Base-by-base conservation (phyloP, 2,888 invertebrate species). In the Ennomos fuscantarius region DNA sequence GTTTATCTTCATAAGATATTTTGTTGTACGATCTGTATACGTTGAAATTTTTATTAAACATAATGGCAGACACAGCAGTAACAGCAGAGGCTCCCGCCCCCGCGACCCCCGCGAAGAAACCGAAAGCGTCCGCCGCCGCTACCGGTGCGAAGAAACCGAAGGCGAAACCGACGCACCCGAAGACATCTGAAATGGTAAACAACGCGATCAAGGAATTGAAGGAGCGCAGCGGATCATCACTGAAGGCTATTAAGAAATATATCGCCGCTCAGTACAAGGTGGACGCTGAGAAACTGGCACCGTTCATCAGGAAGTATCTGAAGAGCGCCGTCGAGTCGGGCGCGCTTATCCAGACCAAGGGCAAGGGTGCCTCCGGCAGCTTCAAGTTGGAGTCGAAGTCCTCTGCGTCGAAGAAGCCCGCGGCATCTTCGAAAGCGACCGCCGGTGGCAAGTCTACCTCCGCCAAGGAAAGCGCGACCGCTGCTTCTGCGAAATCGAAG, bases 171-270 rank as follows among this genome's bases (percentile, higher is more conserved):
- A 78, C 75, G 5, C 77, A 78, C 48, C 76, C 76, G 50, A 79
- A 73, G 67, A 78, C 74, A 6, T 78, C 76, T 0, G 75, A 74
- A 52, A 94, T 95, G 94, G 94, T 95, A 0, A 92, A 86, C 65
- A 84, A 81, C 34, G 94, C 95, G 1, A 89, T 94, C 45, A 84
- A 81, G 59, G 78, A 82, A 51, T 73, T 94, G 46, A 93, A 93
- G 69, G 93, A 94, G 69, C 89, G 93, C 32, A 92, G 92, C 50
- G 95, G 95, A 32, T 94, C 94, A 0, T 94, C 94, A 0, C 72
- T 82, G 62, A 89, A 79, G 74, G 87, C 87, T 1, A 94, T 95
- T 76, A 95, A 94, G 76, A 95, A 95, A 72, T 95, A 93, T 76
- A 92, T 95, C 46, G 81, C 89, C 9, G 83, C 89, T 24, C 93